These are phyloP conservation scores for Ditylenchus dipsaci DNA, from an alignment of 1,140 invertebrate genomes.

Conservation along the genomic window DNA sequence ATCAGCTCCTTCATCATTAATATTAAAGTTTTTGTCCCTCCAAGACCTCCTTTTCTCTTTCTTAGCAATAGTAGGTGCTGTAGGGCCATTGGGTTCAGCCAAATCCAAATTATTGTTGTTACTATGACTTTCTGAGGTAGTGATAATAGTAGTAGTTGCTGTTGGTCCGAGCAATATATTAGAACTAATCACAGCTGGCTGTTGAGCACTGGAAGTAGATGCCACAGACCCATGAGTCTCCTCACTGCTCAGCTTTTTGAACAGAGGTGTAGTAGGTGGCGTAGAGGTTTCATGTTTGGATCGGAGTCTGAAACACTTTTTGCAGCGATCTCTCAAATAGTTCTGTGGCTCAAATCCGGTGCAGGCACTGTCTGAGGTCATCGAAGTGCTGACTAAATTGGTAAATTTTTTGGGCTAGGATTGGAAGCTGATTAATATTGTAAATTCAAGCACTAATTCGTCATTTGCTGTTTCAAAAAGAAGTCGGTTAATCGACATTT, in stretches of 20 bases:
- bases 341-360: conserved; percentile 55
- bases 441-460: not conserved
- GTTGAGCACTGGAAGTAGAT: no score
- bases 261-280: not conserved
- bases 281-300: conserved; percentile 24
- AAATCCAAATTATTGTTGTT: not conserved
- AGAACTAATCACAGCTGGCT: no score
- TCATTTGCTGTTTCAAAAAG: not conserved
- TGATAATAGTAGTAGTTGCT: no score
- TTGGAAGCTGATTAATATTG: not conserved
- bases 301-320: conserved; percentile 51
- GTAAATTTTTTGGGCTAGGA: no score
- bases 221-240: no score
- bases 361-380: conserved; percentile 24
- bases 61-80: conserved; percentile 5
- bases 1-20: conserved; percentile 36
- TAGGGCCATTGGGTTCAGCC: not conserved
- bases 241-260: not conserved
- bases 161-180: no score
- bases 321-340: conserved; percentile 53
- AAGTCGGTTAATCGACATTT: not conserved
- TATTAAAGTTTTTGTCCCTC: conserved; percentile 26
- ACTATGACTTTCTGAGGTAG: not conserved
- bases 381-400: not conserved
- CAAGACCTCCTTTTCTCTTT: conserved; percentile 40